A percentile compares a stretch with the other conserved stretches of the same genome.
Evolutionary conservation across 2,113 vertebrate genomes (phyloP).

Genomic region (Hypanus sabinus): DNA sequence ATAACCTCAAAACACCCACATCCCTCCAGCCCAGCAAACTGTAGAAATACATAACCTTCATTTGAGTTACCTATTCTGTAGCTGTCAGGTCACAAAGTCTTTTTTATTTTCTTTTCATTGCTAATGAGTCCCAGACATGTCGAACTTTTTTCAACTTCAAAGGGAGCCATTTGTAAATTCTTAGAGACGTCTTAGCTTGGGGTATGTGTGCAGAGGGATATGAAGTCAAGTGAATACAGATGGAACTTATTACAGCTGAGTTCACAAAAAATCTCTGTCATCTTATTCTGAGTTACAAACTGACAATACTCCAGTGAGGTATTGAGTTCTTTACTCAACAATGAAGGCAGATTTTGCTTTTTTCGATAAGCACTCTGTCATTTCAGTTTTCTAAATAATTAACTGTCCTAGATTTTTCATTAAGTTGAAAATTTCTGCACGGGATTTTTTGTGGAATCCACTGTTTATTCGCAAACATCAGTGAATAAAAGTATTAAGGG

Average conservation of each 20-base stretch:
- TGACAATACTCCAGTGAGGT: not conserved
- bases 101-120: not conserved
- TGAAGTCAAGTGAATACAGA: not conserved
- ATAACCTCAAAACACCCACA: not conserved
- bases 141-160: slow-evolving; percentile 3
- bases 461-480: not conserved
- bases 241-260: not conserved
- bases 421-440: not conserved
- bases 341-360: not conserved
- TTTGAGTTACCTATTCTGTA: not conserved
- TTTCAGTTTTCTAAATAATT: not conserved
- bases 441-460: not conserved
- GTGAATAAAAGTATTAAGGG: not conserved
- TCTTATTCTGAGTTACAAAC: not conserved
- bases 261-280: not conserved
- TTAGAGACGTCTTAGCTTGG: not conserved
- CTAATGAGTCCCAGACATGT: not conserved
- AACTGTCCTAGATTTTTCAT: not conserved
- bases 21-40: not conserved
- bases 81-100: not conserved
- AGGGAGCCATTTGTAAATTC: slow-evolving; percentile 16
- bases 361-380: not conserved
- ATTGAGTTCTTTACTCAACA: not conserved
- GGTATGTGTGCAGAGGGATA: not conserved
- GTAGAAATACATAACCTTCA: not conserved